Percentiles rank a stretch among this genome's conserved stretches.
Conservation (phyloP, 2,113 vertebrate genomes). For the Ariopsis seemanni region DNA sequence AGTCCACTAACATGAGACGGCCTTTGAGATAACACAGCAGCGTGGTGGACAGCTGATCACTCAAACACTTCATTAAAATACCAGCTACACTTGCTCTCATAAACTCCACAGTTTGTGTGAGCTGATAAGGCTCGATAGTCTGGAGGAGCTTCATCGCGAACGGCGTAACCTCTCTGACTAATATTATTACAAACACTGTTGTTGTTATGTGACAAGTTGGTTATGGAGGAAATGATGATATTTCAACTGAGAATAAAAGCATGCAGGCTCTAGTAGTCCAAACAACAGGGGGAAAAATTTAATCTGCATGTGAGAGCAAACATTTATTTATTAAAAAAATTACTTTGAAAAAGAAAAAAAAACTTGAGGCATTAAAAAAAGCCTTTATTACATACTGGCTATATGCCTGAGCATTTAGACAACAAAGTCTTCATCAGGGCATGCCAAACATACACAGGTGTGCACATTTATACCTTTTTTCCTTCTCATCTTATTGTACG, state of each 20-base stretch:
- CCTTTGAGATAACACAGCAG: slow-evolving; percentile 45
- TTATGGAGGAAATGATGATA: slow-evolving; percentile 62
- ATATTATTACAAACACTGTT: slow-evolving; percentile 84
- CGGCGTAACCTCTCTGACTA: slow-evolving; percentile 75
- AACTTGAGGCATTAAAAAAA: too few relatives aligned
- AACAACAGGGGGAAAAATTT: not conserved
- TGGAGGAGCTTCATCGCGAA: slow-evolving; percentile 70
- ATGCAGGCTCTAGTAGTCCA: not conserved
- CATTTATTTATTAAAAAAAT: too few relatives aligned
- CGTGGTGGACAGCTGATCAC: slow-evolving; percentile 67
- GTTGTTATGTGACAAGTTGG: slow-evolving; percentile 75
- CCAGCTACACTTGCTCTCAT: slow-evolving; percentile 79
- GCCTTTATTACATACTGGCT: too few relatives aligned
- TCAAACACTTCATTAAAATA: slow-evolving; percentile 94
- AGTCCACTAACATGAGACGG: slow-evolving; percentile 16
- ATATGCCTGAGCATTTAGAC: too few relatives aligned
- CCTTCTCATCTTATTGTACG: too few relatives aligned
- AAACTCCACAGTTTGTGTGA: slow-evolving; percentile 89
- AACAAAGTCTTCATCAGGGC: too few relatives aligned
- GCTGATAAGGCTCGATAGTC: slow-evolving; percentile 85
- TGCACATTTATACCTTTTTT: too few relatives aligned
- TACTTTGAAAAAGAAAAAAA: too few relatives aligned
- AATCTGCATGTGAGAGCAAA: not conserved
- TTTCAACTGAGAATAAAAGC: slow-evolving; percentile 17
- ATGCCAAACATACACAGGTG: too few relatives aligned